Evolutionary conservation across 2,888 invertebrate genomes (phyloP).

Genomic region (Ectemnius continuus): DNA sequence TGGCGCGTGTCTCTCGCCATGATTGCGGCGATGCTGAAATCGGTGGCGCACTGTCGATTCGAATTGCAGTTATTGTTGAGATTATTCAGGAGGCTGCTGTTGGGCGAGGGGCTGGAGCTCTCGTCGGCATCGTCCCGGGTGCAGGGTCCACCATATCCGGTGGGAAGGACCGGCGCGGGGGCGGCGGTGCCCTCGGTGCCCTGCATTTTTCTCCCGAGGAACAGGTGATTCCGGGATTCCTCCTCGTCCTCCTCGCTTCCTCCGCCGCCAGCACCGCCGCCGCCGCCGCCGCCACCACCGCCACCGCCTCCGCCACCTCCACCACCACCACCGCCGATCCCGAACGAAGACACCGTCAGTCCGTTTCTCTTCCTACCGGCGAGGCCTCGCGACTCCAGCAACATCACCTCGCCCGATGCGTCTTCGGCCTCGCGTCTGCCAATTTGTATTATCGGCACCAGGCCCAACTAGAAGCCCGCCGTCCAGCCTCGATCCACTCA

Average conservation of each 20-base stretch:
- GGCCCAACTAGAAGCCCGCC: background rate
- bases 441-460: constrained; percentile 26
- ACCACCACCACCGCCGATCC: constrained; percentile 73
- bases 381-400: constrained; percentile 78
- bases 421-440: constrained; percentile 31
- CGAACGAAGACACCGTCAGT: constrained; percentile 76
- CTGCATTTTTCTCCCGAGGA: constrained; percentile 78
- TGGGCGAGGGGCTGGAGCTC: constrained; percentile 80
- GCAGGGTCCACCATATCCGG: constrained; percentile 72
- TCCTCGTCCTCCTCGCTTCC: constrained; percentile 84
- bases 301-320: constrained; percentile 78
- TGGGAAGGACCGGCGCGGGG: constrained; percentile 65
- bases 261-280: constrained; percentile 79
- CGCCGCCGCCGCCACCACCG: constrained; percentile 78
- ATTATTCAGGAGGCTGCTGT: constrained; percentile 72
- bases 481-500: no score
- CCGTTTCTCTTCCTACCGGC: constrained; percentile 77
- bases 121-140: constrained; percentile 81
- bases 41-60: constrained; percentile 90
- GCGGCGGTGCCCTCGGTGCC: constrained; percentile 75
- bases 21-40: constrained; percentile 97
- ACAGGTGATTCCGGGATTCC: constrained; percentile 76
- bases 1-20: constrained; percentile 87
- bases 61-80: constrained; percentile 76
- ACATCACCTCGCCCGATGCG: constrained; percentile 70